These are phyloP conservation scores for Syrrhaptes paradoxus DNA, from an alignment of 2,113 vertebrate species.

Conservation along the genomic window DNA sequence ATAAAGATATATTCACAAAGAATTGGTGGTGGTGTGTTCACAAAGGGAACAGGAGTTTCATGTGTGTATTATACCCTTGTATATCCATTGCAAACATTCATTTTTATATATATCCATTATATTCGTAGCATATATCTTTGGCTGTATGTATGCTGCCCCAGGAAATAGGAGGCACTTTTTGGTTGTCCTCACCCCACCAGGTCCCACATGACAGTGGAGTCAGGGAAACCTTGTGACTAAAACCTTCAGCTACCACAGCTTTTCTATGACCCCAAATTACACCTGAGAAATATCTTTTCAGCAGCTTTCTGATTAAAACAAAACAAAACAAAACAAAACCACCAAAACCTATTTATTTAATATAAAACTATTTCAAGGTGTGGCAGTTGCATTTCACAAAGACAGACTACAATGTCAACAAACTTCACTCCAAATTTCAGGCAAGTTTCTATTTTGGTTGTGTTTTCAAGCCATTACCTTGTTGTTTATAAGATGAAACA, in stretches of 20 bases:
- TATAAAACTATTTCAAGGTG: background rate
- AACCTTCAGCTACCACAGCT: background rate
- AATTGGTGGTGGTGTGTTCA: background rate
- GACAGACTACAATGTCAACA: background rate
- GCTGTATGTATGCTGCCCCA: background rate
- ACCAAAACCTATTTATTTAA: background rate
- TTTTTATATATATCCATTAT: background rate
- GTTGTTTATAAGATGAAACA: background rate
- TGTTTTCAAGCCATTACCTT: background rate
- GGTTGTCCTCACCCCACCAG: background rate
- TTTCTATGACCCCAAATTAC: background rate
- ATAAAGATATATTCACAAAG: background rate
- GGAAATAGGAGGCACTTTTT: background rate
- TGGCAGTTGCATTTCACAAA: background rate
- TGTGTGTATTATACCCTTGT: background rate
- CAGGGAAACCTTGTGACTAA: background rate
- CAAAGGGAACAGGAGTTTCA: background rate
- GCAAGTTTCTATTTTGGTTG: background rate
- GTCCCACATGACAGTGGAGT: background rate
- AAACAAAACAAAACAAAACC: background rate
- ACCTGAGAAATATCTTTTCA: background rate
- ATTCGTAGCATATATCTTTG: rapidly evolving
- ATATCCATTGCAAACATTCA: background rate
- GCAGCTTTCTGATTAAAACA: background rate
- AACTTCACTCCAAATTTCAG: background rate